Conservation (phyloP, 2,113 vertebrate species). For the Scortum barcoo region DNA sequence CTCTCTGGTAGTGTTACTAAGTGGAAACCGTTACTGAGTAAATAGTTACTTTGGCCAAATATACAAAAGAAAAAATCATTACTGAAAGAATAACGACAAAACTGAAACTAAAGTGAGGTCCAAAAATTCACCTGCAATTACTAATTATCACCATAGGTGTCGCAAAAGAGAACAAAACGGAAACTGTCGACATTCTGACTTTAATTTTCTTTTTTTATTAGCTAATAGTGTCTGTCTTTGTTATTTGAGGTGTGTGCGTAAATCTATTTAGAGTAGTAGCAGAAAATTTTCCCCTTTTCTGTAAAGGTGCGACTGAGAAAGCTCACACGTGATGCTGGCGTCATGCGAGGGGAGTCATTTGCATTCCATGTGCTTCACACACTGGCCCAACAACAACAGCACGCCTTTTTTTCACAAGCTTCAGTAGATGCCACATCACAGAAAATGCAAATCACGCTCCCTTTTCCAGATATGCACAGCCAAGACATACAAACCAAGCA, state of each 20-base stretch:
- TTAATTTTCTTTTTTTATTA: not conserved
- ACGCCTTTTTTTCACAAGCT: slow-evolving; percentile 40
- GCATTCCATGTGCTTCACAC: slow-evolving; percentile 55
- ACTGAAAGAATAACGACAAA: too few species aligned
- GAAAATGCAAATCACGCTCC: slow-evolving; percentile 73
- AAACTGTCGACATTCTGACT: too few species aligned
- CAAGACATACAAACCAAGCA: slow-evolving; percentile 66
- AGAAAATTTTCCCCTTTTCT: slow-evolving; percentile 18
- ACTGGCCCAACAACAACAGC: slow-evolving; percentile 37
- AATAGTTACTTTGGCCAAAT: too few species aligned
- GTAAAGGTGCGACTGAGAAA: slow-evolving; percentile 3
- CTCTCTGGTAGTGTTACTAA: too few species aligned
- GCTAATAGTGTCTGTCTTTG: not conserved
- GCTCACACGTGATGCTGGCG: slow-evolving; percentile 19
- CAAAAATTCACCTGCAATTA: too few species aligned
- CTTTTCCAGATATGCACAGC: slow-evolving; percentile 56
- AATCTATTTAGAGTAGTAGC: not conserved
- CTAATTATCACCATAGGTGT: too few species aligned
- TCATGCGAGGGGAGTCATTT: slow-evolving; percentile 45
- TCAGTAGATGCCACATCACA: slow-evolving; percentile 28
- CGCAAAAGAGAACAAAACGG: too few species aligned
- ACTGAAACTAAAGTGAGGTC: too few species aligned
- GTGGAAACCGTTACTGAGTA: too few species aligned
- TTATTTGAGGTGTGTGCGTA: not conserved
- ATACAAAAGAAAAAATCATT: too few species aligned